These are phyloP conservation scores for Acleris literana DNA, from an alignment of 2,888 invertebrate species.

Conservation along the genomic window DNA sequence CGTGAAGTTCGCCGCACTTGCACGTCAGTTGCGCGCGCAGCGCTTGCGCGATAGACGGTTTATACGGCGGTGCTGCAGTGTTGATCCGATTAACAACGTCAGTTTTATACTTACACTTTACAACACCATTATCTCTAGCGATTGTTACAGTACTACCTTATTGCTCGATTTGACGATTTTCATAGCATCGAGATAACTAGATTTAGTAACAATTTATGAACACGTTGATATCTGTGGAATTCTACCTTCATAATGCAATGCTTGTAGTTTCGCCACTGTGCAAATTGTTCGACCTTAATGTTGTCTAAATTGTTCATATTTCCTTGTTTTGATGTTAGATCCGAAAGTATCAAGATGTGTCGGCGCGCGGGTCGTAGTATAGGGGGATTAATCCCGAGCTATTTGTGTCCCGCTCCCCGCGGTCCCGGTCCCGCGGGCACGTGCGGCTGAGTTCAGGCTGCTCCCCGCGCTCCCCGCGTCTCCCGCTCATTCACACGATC, in stretches of 20 bases:
- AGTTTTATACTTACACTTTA: constrained; percentile 65
- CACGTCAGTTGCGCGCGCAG: constrained; percentile 80
- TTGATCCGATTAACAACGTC: constrained; percentile 83
- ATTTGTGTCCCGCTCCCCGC: constrained; percentile 68
- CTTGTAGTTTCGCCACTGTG: constrained; percentile 29
- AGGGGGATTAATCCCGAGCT: constrained; percentile 70
- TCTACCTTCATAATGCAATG: constrained; percentile 39
- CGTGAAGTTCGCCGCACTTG: constrained; percentile 76
- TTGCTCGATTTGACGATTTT: constrained; percentile 60
- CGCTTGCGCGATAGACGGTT: constrained; percentile 83
- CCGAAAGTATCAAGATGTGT: constrained; percentile 52
- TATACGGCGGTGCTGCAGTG: constrained; percentile 82
- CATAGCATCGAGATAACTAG: constrained; percentile 3
- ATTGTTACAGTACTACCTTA: constrained; percentile 46
- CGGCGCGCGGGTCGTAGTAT: constrained; percentile 59
- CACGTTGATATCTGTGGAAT: constrained; percentile 45
- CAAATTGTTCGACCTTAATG: constrained; percentile 19
- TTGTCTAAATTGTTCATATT: constrained; percentile 10
- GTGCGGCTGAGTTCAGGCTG: constrained; percentile 64
- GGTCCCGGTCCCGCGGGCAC: constrained; percentile 56
- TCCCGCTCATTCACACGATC: constrained; percentile 70
- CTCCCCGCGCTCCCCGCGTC: constrained; percentile 59
- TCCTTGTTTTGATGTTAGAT: constrained; percentile 1
- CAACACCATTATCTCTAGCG: constrained; percentile 40
- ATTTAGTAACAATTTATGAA: constrained; percentile 6